These are phyloP conservation scores for Uropetala carovei DNA, from an alignment of 2,888 invertebrate species.

Conservation along the genomic window DNA sequence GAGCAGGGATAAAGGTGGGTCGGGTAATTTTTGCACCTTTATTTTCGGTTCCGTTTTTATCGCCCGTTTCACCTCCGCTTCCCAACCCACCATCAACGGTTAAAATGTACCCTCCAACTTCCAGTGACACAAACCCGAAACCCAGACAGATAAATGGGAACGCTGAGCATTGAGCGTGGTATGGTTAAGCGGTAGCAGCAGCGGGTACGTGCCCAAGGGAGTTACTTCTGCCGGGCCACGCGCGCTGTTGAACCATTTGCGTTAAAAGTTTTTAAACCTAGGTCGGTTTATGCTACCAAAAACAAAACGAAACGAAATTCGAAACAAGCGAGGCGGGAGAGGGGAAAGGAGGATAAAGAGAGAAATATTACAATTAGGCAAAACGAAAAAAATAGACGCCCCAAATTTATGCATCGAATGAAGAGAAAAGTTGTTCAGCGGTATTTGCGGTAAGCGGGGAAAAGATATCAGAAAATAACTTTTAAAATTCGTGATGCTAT, in stretches of 20 bases:
- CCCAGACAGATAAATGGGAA: constrained; percentile 62
- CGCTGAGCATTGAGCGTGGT: constrained; percentile 27
- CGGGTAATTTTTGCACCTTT: background rate
- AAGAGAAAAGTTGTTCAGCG: constrained; percentile 39
- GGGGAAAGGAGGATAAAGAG: background rate
- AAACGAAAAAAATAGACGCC: constrained; percentile 12
- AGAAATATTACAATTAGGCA: background rate
- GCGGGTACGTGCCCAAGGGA: constrained; percentile 22
- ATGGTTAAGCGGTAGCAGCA: constrained; percentile 37
- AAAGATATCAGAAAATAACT: background rate
- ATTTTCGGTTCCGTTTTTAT: background rate
- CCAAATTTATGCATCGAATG: constrained; percentile 19
- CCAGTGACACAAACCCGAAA: background rate
- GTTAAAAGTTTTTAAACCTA: constrained; percentile 42
- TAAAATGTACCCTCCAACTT: constrained; percentile 25
- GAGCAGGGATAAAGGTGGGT: no score
- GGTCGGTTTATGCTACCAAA: background rate
- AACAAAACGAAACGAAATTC: constrained; percentile 15
- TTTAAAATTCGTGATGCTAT: constrained; percentile 21
- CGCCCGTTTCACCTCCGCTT: background rate
- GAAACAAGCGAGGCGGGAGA: background rate
- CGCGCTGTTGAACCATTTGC: constrained; percentile 42
- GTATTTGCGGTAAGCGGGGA: constrained; percentile 21
- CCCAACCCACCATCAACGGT: background rate
- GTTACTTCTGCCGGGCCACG: constrained; percentile 31